Base-by-base conservation (phyloP, 53 echinoderm and acorn worm genomes). In the Luidia sarsii region DNA sequence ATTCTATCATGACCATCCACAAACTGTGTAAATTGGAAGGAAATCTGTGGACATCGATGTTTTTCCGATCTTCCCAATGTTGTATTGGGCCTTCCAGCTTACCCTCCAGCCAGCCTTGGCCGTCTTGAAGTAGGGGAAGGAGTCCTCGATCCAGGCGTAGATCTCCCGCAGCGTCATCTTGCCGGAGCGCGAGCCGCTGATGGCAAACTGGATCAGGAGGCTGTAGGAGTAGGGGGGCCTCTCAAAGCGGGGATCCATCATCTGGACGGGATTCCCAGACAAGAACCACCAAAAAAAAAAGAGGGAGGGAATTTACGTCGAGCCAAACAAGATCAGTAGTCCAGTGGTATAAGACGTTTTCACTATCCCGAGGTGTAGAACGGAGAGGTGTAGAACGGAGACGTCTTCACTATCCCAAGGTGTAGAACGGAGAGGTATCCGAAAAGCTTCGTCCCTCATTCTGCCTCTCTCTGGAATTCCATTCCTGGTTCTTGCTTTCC, bases 51-150 rank as follows among this genome's bases (percentile, higher is more conserved):
- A n/a, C n/a, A n/a, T n/a, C n/a, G n/a, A n/a, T n/a, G n/a, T n/a
- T n/a, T n/a, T n/a, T n/a, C n/a, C n/a, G n/a, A n/a, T n/a, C n/a
- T n/a, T n/a, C n/a, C n/a, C n/a, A n/a, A n/a, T n/a, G n/a, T n/a
- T n/a, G n/a, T n/a, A n/a, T n/a, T n/a, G n/a, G n/a, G n/a, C n/a
- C n/a, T n/a, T n/a, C n/a, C n/a, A n/a, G 39, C 80, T 68, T 70
- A 92, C 95, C 88, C 90, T 90, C 95, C 95, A 95, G 14, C 92
- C 95, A 7, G 85, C 87, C 57, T 92, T 92, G 16, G 95, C 96
- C 21, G 96, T 86, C 48, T 85, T 77, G 89, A 93, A 96, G 68
- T 90, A 96, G 8, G 96, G 93, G 39, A 96, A 96, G 54, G 88
- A 85, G 13, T 83, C 82, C 71, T 96, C 90, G 46, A 96, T 96